Conservation (phyloP, 2,888 invertebrate species). For the Tipula lateralis region DNA sequence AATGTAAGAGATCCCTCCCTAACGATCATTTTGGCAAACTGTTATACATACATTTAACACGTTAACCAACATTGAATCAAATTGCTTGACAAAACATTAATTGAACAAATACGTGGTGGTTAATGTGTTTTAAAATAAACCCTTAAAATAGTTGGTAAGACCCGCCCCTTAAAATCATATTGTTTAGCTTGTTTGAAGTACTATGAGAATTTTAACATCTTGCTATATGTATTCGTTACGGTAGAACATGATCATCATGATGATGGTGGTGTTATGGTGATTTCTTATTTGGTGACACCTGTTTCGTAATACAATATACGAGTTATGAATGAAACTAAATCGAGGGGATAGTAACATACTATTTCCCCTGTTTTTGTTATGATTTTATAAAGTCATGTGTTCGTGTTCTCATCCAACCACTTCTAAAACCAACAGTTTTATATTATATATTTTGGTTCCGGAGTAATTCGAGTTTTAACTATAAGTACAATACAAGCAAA, state of each 20-base stretch:
- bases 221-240: neutral
- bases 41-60: neutral
- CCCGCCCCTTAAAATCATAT: neutral
- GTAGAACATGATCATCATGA: neutral
- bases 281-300: neutral
- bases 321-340: neutral
- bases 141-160: neutral
- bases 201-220: constrained; percentile 9
- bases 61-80: neutral
- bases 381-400: neutral
- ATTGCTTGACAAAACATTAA: neutral
- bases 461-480: neutral
- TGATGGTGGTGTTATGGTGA: constrained; percentile 3
- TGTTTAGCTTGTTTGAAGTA: neutral
- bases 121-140: neutral
- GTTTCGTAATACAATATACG: neutral
- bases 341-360: neutral
- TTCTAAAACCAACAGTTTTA: neutral
- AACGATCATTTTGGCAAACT: neutral
- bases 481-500: neutral
- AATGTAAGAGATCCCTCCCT: no score
- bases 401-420: neutral
- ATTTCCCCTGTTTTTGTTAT: neutral
- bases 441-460: neutral
- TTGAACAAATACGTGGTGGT: neutral